These are phyloP conservation scores for Phaedon cochleariae DNA, from an alignment of 2,888 invertebrate genomes.

Conservation along the genomic window DNA sequence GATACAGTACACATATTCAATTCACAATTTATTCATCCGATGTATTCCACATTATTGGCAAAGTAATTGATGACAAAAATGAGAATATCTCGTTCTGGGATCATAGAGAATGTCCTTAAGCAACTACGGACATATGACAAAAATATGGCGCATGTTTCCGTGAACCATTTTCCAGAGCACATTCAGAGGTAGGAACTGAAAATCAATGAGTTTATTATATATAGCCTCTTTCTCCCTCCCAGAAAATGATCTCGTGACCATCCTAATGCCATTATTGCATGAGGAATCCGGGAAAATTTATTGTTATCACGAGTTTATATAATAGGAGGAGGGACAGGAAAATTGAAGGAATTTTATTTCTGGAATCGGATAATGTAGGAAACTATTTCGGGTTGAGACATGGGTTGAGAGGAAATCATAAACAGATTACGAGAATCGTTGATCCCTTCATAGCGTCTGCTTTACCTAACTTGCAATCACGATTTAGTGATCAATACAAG, in stretches of 20 bases:
- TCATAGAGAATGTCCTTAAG: too few relatives aligned
- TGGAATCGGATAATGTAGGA: background rate
- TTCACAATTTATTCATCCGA: too few relatives aligned
- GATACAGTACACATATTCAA: too few relatives aligned
- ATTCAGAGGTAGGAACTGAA: constrained; percentile 24
- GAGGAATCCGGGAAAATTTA: constrained; percentile 28
- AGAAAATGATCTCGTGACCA: constrained; percentile 27
- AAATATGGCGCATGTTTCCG: too few relatives aligned
- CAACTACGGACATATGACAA: too few relatives aligned
- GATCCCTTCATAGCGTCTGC: background rate
- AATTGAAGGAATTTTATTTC: background rate
- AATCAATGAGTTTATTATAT: constrained; percentile 35
- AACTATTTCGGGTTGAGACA: too few relatives aligned
- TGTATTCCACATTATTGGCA: too few relatives aligned
- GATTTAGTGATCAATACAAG: background rate
- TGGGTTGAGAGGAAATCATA: too few relatives aligned
- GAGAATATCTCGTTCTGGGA: too few relatives aligned
- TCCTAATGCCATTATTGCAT: constrained; percentile 33
- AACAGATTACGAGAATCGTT: background rate
- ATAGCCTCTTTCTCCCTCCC: constrained; percentile 19
- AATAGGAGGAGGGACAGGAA: background rate
- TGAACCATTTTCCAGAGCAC: too few relatives aligned
- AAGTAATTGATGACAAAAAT: too few relatives aligned
- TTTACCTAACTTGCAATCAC: background rate
- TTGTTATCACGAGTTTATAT: constrained; percentile 17